Evolutionary conservation across 2,888 invertebrate species (phyloP).

Genomic region (Ophraella communa): DNA sequence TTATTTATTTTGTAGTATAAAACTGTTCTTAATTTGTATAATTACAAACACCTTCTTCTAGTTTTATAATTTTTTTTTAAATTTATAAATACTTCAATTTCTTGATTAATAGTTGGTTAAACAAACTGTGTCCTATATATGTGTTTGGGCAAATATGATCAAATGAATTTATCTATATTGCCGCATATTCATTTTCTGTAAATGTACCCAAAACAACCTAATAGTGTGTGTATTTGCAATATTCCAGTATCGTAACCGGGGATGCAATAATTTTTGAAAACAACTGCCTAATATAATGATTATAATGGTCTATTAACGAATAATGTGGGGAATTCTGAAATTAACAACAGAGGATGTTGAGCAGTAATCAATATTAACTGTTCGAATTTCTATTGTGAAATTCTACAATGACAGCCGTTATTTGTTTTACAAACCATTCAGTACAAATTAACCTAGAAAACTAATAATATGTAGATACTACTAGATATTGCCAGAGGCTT

Average conservation of each 20-base stretch:
- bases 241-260: not conserved
- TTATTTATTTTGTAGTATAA: no score
- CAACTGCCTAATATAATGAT: conserved; percentile 4
- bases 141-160: no score
- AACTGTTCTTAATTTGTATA: no score
- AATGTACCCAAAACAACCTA: not conserved
- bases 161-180: not conserved
- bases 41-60: no score
- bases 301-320: conserved; percentile 8
- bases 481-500: no score
- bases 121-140: no score
- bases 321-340: conserved; percentile 1
- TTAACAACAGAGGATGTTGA: conserved; percentile 11
- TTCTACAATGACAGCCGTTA: conserved; percentile 17
- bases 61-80: no score
- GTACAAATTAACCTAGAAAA: not conserved
- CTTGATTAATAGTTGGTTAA: no score
- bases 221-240: not conserved
- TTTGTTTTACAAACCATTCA: conserved; percentile 1
- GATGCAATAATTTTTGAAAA: not conserved
- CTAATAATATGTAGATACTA: no score
- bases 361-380: conserved; percentile 19
- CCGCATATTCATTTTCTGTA: not conserved
- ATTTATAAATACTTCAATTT: no score
- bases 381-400: conserved; percentile 1